Percentiles rank a stretch among this genome's conserved stretches.
These are phyloP conservation scores for Drosophila ohnishii DNA, from an alignment of 1,140 invertebrate genomes.

Conservation along the genomic window DNA sequence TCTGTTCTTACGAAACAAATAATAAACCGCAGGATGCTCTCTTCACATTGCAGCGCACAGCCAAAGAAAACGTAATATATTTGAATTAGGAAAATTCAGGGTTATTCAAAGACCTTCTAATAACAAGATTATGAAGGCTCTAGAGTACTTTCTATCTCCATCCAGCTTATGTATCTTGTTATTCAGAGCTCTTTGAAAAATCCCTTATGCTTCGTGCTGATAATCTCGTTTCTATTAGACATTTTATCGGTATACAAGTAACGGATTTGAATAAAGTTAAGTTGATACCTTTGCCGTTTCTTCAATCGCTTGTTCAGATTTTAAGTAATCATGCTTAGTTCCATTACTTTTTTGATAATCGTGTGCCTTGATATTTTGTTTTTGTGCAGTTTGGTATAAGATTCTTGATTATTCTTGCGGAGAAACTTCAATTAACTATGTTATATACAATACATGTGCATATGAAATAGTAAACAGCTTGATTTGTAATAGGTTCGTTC, in stretches of 20 bases:
- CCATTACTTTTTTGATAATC: slow-evolving; percentile 35
- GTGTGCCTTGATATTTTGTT: slow-evolving; percentile 15
- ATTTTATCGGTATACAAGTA: slow-evolving; percentile 18
- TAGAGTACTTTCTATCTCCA: too few species aligned
- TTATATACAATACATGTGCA: slow-evolving; percentile 31
- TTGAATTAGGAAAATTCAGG: slow-evolving; percentile 22
- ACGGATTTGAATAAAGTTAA: slow-evolving; percentile 3
- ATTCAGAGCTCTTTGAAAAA: background rate
- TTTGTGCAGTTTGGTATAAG: slow-evolving; percentile 41
- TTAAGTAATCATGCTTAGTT: slow-evolving; percentile 48
- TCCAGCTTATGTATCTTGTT: background rate
- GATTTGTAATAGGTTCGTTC: slow-evolving; percentile 8
- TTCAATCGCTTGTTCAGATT: slow-evolving; percentile 2
- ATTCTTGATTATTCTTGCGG: slow-evolving; percentile 23
- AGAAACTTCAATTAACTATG: slow-evolving; percentile 15
- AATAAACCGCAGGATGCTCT: slow-evolving; percentile 57
- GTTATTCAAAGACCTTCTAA: background rate
- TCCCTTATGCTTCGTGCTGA: slow-evolving; percentile 23
- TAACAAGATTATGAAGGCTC: background rate
- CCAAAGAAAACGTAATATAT: slow-evolving; percentile 62
- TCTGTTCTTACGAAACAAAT: slow-evolving; percentile 34
- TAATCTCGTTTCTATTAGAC: slow-evolving; percentile 55
- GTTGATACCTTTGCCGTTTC: slow-evolving; percentile 2
- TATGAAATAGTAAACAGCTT: slow-evolving; percentile 9
- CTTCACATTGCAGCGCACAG: slow-evolving; percentile 66